phyloP scores from a whole-genome alignment of 2,888 invertebrate genomes.

The Dione vanillae region DNA sequence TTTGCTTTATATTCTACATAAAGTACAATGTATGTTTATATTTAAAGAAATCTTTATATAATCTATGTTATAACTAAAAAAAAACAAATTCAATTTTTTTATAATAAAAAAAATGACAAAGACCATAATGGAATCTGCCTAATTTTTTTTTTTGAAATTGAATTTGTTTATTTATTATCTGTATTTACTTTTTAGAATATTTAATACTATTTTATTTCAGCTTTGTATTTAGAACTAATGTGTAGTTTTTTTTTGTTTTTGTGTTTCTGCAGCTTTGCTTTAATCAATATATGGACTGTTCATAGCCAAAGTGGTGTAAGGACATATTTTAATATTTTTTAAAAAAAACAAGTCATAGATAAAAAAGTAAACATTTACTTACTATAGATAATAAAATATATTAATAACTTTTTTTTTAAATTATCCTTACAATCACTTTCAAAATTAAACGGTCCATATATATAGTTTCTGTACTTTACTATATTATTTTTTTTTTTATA shows the following conservation, averaged over 20 bases:
- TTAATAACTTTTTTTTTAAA: background rate
- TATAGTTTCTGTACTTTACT: background rate
- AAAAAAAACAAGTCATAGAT: too few species aligned
- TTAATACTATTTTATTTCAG: background rate
- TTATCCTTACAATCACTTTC: background rate
- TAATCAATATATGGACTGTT: background rate
- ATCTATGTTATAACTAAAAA: background rate
- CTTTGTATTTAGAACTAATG: background rate
- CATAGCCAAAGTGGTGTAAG: too few species aligned
- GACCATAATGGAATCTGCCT: background rate
- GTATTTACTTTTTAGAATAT: too few species aligned
- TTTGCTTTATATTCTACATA: slow-evolving; percentile 77
- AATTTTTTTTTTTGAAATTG: background rate
- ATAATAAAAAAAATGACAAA: background rate
- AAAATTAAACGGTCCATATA: background rate
- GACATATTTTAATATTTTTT: too few species aligned
- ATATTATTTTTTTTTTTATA: background rate
- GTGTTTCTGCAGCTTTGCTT: slow-evolving; percentile 2
- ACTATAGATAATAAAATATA: too few species aligned
- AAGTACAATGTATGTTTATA: slow-evolving; percentile 72
- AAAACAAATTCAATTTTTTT: slow-evolving; percentile 2
- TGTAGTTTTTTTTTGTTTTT: slow-evolving; percentile 1
- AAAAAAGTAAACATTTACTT: too few species aligned
- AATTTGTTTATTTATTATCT: background rate
- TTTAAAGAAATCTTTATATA: background rate